Base-by-base conservation (phyloP, 2,113 vertebrate genomes). In the Gasterosteus nipponicus region DNA sequence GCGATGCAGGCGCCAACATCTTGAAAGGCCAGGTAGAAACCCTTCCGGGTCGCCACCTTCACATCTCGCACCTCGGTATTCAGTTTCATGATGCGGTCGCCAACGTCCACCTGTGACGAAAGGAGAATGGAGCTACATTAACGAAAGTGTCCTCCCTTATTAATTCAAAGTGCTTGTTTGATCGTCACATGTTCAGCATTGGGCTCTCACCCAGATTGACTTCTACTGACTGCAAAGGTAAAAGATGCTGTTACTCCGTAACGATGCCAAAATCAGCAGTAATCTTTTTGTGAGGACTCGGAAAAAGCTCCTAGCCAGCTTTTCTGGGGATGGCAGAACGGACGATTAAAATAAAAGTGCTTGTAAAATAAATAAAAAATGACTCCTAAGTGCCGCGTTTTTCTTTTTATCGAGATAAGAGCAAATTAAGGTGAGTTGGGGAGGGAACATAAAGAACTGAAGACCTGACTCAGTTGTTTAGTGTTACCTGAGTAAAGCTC, bases 1-100 rank as follows among this genome's bases (percentile, higher is more conserved):
- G 98, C 98, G 0, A 99, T 99, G 91, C 98, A 99, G 61, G 98
- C 98, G 0, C 98, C 98, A 0, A 99, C 97, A 0, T 99, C 98
- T 94, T 99, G 98, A 78, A 99, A 99, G 49, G 98, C 98, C 95
- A 99, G 85, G 82, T 99, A 99, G 94, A 99, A 99, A 5, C 98
- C 98, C 49, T 98, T 98, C 87, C 94, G 95, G 78, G 94, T 96
- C 47, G 96, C 84, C 0, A 98, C 96, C 0, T 96, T 97, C 2
- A 99, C 98, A 15, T 99, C 98, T 78, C 98, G 94, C 47, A 99
- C 95, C 90, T 99, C 98, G 0, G 98, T 99, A 75, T 99, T 99
- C 75, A 99, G 93, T 81, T 99, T 99, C 96, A 99, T 99, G 92
- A 99, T 97, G 82, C 98, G 93, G 89, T 99, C 98, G 0, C 98